These are phyloP conservation scores for Laupala kohalensis DNA, from an alignment of 1,140 invertebrate species.

Conservation along the genomic window DNA sequence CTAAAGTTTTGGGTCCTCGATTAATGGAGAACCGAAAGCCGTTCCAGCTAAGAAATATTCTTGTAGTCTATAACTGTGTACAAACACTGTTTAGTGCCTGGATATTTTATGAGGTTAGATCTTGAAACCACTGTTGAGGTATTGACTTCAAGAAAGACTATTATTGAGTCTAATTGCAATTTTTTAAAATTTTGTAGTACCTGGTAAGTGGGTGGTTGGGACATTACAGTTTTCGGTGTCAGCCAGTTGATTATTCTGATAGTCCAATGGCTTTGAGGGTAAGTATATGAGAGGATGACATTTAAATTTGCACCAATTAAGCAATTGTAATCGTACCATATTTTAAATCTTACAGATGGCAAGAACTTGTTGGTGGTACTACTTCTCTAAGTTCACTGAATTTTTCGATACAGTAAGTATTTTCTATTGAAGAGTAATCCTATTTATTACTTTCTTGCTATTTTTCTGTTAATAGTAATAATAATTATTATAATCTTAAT, in stretches of 20 bases:
- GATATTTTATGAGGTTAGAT: constrained; percentile 78
- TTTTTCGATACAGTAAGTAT: constrained; percentile 65
- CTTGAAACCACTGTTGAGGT: neutral
- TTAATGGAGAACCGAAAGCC: constrained; percentile 84
- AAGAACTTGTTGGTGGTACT: constrained; percentile 72
- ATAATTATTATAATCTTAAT: no score
- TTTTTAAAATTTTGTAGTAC: constrained; percentile 16
- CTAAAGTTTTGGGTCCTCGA: constrained; percentile 67
- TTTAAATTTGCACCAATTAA: neutral
- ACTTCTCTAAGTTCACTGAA: constrained; percentile 76
- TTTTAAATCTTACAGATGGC: constrained; percentile 43
- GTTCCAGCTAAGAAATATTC: constrained; percentile 64
- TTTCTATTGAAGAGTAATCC: no score
- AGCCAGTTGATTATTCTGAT: constrained; percentile 83
- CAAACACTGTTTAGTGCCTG: constrained; percentile 81
- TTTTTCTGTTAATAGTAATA: no score
- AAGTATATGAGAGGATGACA: constrained; percentile 28
- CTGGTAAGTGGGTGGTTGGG: constrained; percentile 74
- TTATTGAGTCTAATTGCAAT: neutral
- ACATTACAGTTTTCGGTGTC: constrained; percentile 82
- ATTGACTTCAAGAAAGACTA: neutral
- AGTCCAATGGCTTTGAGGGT: constrained; percentile 72
- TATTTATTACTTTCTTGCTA: no score
- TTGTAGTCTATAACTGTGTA: constrained; percentile 78
- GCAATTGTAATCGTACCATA: no score